Evolutionary conservation across 2,888 invertebrate genomes (phyloP).

Genomic region (Tipula unca): DNA sequence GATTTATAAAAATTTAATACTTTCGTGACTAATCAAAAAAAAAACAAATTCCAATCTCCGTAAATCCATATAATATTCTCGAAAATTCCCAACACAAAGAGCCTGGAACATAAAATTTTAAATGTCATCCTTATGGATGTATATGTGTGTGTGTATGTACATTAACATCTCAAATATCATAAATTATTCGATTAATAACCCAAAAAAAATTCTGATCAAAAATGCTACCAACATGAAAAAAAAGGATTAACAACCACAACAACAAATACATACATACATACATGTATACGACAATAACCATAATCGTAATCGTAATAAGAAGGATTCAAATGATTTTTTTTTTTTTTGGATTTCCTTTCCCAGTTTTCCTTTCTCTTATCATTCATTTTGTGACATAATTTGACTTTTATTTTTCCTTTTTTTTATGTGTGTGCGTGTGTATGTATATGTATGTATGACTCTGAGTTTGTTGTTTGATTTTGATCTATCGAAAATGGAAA

Average conservation of each 20-base stretch:
- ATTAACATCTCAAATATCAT: not conserved
- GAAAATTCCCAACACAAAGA: not conserved
- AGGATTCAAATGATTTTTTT: not conserved
- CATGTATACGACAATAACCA: not conserved
- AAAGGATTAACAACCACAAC: conserved; percentile 14
- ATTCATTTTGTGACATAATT: conserved; percentile 14
- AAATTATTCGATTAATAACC: not conserved
- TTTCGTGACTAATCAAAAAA: not conserved
- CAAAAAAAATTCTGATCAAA: not conserved
- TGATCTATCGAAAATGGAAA: not conserved
- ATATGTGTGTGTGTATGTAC: not conserved
- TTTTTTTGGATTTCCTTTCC: not conserved
- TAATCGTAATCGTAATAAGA: not conserved
- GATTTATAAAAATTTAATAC: not conserved
- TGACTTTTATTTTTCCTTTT: not conserved
- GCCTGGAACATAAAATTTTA: not conserved
- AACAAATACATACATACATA: not conserved
- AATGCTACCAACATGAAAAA: not conserved
- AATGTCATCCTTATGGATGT: not conserved
- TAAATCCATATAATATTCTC: not conserved
- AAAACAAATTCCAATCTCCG: not conserved
- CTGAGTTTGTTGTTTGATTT: not conserved
- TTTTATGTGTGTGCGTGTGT: not conserved
- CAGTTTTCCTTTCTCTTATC: not conserved
- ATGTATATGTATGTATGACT: too few species aligned